Base-by-base conservation (phyloP, 2,888 invertebrate species). In the Rhagophthalmus giganteus region DNA sequence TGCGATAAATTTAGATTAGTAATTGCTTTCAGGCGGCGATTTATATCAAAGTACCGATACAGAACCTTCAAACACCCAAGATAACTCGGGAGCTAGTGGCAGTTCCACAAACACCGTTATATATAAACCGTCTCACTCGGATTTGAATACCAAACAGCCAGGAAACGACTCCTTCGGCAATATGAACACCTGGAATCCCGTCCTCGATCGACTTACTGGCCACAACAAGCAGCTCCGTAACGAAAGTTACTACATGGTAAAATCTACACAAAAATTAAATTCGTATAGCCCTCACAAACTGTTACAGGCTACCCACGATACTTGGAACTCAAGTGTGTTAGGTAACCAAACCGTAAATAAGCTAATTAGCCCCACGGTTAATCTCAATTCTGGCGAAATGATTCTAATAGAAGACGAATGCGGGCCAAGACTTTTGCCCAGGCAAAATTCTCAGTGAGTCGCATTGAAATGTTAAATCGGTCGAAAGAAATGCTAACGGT, bases 201-300 rank as follows among this genome's bases (percentile, higher is more conserved):
- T 94, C 51, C 84, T 94, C 66, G 94, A 94, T 70, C 79, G 93
- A 68, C 77, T 94, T 66, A 92, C 91, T 37, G 87, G 87, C 55
- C 73, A 71, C 44, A 70, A 63, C 52, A 69, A 70, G 39, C 77
- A 75, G 46, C 71, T 94, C 48, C 80, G 94, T 49, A 95, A 94
- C 68, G 94, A 95, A 71, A 95, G 94, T 68, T 95, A 95, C 69
- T 94, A 91, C 66, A 85, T 90, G 79, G 92, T 91, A 64, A 86
- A 68, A 25, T 11, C 13, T n/a, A n/a, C n/a, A n/a, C n/a, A n/a
- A n/a, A n/a, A n/a, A n/a, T n/a, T n/a, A n/a, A n/a, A n/a, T n/a
- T n/a, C n/a, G n/a, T n/a, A n/a, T n/a, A n/a, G n/a, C n/a, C n/a
- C n/a, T n/a, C n/a, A n/a, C n/a, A n/a, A n/a, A n/a, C n/a, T n/a